phyloP scores from a whole-genome alignment of 2,888 invertebrate genomes.

The Cerceris rybyensis region DNA sequence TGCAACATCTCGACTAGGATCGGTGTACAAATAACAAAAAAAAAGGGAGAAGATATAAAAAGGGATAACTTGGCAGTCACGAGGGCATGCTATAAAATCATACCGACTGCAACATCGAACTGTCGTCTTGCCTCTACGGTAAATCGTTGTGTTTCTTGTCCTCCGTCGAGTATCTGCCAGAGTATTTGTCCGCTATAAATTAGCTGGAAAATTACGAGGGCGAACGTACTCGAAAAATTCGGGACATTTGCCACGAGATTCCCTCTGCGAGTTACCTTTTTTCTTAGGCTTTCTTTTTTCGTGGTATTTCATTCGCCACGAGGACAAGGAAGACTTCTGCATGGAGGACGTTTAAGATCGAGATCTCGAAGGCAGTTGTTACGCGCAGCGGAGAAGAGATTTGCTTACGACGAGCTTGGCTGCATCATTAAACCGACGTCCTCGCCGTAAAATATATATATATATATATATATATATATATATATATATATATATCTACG shows the following conservation, averaged over 20 bases:
- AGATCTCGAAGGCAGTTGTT: not conserved
- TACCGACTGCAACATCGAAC: constrained; percentile 43
- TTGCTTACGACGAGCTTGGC: constrained; percentile 4
- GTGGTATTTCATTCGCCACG: not conserved
- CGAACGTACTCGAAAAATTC: not conserved
- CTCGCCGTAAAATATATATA: not conserved
- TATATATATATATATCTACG: not conserved
- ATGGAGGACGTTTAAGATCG: not conserved
- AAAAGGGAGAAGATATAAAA: constrained; percentile 11
- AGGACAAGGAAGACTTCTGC: not conserved
- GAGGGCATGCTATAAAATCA: constrained; percentile 52
- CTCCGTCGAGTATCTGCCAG: constrained; percentile 23
- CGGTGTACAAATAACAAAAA: constrained; percentile 73
- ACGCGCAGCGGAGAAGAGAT: not conserved
- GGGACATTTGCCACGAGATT: constrained; percentile 11
- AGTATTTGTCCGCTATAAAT: constrained; percentile 21
- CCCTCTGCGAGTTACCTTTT: not conserved
- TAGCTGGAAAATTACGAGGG: constrained; percentile 4
- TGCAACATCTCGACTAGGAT: constrained; percentile 65
- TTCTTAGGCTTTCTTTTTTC: not conserved
- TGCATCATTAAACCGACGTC: constrained; percentile 17
- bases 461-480: too few relatives aligned
- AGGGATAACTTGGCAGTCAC: constrained; percentile 51
- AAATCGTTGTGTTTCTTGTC: constrained; percentile 21
- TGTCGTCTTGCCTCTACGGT: constrained; percentile 37